These are phyloP conservation scores for Lathronympha strigana DNA, from an alignment of 2,888 invertebrate genomes.

Conservation along the genomic window DNA sequence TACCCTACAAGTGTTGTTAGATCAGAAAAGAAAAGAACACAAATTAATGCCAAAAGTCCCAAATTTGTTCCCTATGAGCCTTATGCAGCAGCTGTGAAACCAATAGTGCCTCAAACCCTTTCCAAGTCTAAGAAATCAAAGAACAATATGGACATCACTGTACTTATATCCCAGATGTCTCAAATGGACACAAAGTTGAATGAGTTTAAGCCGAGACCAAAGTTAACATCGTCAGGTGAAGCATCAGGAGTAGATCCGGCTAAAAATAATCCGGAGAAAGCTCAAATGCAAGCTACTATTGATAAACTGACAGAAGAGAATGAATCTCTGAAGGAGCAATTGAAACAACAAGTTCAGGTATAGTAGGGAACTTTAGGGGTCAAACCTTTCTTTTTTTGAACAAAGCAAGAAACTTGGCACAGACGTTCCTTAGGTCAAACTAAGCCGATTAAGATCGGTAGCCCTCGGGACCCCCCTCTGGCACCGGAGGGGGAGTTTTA, in stretches of 20 bases:
- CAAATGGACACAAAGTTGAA: conserved; percentile 86
- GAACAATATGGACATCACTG: conserved; percentile 87
- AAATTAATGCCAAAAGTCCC: conserved; percentile 86
- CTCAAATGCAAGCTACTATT: conserved; percentile 84
- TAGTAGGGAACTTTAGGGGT: too few species aligned
- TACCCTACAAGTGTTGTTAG: conserved; percentile 85
- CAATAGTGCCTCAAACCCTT: conserved; percentile 85
- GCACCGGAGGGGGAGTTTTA: too few species aligned
- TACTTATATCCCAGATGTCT: conserved; percentile 88
- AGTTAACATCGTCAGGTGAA: conserved; percentile 66
- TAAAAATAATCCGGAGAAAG: conserved; percentile 69
- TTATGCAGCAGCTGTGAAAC: conserved; percentile 92
- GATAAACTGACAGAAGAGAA: conserved; percentile 87
- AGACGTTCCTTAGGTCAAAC: too few species aligned
- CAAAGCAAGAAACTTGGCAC: too few species aligned
- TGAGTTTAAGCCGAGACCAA: conserved; percentile 82
- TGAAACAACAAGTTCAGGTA: conserved; percentile 94
- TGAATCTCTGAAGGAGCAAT: conserved; percentile 89
- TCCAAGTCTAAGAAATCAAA: conserved; percentile 70
- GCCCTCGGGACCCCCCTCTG: too few species aligned
- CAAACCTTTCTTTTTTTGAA: too few species aligned
- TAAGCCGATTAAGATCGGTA: too few species aligned
- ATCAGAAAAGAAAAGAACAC: conserved; percentile 81
- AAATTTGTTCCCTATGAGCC: conserved; percentile 96
- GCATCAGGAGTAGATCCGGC: conserved; percentile 57